These are phyloP conservation scores for Scaptomyza tumidula DNA, from an alignment of 2,888 invertebrate species.

Conservation along the genomic window DNA sequence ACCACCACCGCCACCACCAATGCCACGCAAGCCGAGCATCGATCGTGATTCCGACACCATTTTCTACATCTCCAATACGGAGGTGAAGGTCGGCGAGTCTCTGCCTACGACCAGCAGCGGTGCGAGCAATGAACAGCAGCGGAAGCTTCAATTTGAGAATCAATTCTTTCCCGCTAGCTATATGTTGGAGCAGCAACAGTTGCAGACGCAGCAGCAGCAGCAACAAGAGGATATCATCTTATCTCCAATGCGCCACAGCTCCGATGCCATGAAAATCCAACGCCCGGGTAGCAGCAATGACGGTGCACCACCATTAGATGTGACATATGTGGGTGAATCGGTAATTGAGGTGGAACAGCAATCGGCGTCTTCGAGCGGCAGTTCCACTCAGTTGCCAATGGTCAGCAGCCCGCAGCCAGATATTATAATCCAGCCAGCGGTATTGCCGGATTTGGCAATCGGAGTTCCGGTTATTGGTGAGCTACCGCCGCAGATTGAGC, in stretches of 20 bases:
- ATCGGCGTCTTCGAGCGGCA: slow-evolving; percentile 46
- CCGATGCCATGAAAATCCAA: slow-evolving; percentile 82
- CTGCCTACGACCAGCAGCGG: slow-evolving; percentile 69
- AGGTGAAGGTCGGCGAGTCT: slow-evolving; percentile 84
- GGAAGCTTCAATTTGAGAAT: slow-evolving; percentile 78
- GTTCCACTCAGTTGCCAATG: slow-evolving; percentile 39
- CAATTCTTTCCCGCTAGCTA: slow-evolving; percentile 84
- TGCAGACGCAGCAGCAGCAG: slow-evolving; percentile 39
- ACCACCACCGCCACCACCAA: slow-evolving; percentile 73
- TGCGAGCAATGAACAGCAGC: slow-evolving; percentile 44
- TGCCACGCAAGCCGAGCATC: slow-evolving; percentile 66
- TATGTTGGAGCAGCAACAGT: slow-evolving; percentile 50
- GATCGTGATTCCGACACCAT: slow-evolving; percentile 85
- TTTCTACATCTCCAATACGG: slow-evolving; percentile 85
- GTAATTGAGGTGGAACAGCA: slow-evolving; percentile 84
- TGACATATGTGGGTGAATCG: slow-evolving; percentile 84
- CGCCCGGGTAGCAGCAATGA: slow-evolving; percentile 50
- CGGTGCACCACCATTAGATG: slow-evolving; percentile 81
- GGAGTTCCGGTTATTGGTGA: slow-evolving; percentile 85
- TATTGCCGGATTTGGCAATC: slow-evolving; percentile 83
- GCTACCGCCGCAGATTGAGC: slow-evolving; percentile 84
- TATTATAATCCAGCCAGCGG: slow-evolving; percentile 84
- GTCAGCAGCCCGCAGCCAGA: slow-evolving; percentile 67
- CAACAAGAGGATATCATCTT: slow-evolving; percentile 84
- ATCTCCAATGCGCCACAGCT: slow-evolving; percentile 79